phyloP scores from a whole-genome alignment of 2,888 invertebrate genomes.

The Tineola bisselliella region DNA sequence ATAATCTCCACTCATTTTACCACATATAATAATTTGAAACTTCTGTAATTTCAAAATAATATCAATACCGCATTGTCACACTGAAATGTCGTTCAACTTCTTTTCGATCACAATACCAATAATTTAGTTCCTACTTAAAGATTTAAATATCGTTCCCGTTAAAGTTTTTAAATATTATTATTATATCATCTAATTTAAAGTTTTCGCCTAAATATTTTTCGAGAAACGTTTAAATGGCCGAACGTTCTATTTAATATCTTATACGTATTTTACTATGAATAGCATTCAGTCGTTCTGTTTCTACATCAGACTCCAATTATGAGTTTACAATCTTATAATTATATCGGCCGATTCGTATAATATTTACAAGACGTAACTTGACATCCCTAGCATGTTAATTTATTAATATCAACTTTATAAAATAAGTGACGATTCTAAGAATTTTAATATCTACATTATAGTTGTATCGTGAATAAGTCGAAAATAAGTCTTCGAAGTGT shows the following conservation, averaged over 20 bases:
- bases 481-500: background rate
- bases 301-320: constrained; percentile 31
- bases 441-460: constrained; percentile 1
- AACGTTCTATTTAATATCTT: constrained; percentile 7
- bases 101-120: background rate
- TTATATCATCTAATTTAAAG: background rate
- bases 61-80: background rate
- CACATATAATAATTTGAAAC: constrained; percentile 53
- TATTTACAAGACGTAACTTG: background rate
- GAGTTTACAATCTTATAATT: constrained; percentile 18
- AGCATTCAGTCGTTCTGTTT: constrained; percentile 34
- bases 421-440: background rate
- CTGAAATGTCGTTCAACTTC: background rate
- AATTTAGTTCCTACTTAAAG: background rate
- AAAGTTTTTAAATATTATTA: background rate
- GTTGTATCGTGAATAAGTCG: background rate
- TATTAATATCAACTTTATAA: background rate
- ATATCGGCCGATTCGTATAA: background rate
- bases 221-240: constrained; percentile 1
- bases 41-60: constrained; percentile 15
- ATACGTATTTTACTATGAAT: constrained; percentile 3
- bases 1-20: constrained; percentile 45
- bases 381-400: background rate
- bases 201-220: background rate
- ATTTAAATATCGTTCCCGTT: background rate